Evolutionary conservation across 2,113 vertebrate species (phyloP).

Genomic region (Eulacestoma nigropectus): DNA sequence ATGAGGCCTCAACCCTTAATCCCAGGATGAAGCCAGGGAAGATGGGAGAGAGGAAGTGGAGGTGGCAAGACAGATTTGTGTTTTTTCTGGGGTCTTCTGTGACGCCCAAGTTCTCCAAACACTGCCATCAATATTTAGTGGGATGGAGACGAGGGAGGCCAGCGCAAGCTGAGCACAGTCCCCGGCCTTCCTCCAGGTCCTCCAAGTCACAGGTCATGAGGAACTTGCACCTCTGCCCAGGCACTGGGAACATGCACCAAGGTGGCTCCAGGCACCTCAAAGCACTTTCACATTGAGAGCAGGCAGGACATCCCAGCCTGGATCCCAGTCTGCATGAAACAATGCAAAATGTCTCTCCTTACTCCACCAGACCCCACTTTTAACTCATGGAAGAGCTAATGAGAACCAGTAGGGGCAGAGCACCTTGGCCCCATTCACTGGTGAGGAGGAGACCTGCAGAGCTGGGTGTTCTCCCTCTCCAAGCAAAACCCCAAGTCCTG

Average conservation of each 20-base stretch:
- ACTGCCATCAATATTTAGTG: not conserved
- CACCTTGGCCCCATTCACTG: accelerated
- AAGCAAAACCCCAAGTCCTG: not conserved
- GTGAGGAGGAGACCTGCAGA: not conserved
- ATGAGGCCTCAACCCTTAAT: not conserved
- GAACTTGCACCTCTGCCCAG: not conserved
- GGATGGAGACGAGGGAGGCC: accelerated
- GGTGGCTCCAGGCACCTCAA: not conserved
- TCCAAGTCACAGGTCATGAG: accelerated
- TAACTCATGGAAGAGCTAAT: not conserved
- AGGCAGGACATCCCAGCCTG: not conserved
- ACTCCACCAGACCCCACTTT: not conserved
- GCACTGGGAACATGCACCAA: not conserved
- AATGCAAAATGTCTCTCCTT: accelerated
- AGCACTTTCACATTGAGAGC: accelerated
- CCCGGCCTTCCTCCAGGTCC: not conserved
- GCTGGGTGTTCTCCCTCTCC: not conserved
- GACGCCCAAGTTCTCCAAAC: not conserved
- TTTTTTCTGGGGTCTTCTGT: not conserved
- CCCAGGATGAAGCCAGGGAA: not conserved
- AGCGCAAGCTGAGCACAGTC: not conserved
- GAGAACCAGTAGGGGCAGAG: not conserved
- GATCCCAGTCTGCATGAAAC: not conserved
- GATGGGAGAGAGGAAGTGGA: not conserved
- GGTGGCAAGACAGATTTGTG: not conserved